phyloP scores from a whole-genome alignment of 2,113 vertebrate species.

The Eurypyga helias region DNA sequence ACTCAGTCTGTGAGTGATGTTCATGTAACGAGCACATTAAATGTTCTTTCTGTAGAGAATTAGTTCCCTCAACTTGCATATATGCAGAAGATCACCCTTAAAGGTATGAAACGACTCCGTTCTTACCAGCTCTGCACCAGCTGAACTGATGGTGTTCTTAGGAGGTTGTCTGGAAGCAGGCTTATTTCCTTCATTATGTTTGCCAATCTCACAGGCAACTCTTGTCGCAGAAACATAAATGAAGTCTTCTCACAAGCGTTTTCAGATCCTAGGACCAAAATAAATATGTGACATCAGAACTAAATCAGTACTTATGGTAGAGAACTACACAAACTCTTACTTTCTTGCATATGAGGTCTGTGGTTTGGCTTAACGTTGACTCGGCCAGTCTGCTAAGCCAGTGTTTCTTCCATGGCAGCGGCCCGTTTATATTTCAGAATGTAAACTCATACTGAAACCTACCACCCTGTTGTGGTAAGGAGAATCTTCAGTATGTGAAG shows the following conservation, averaged over 20 bases:
- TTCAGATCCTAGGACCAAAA: slow-evolving; percentile 83
- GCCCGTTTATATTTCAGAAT: neutral
- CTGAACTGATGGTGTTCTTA: slow-evolving; percentile 91
- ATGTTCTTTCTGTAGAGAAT: neutral
- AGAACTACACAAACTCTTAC: neutral
- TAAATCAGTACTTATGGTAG: neutral
- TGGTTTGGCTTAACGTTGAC: neutral
- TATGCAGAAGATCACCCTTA: neutral
- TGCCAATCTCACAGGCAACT: slow-evolving; percentile 92
- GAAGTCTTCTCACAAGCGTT: slow-evolving; percentile 97
- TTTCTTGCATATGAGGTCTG: neutral
- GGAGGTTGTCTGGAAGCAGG: slow-evolving; percentile 92
- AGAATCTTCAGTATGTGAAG: neutral
- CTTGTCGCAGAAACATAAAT: slow-evolving; percentile 93
- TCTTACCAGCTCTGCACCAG: slow-evolving; percentile 94
- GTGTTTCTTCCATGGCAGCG: neutral
- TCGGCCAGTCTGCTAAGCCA: neutral
- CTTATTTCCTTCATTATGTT: slow-evolving; percentile 99
- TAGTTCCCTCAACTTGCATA: neutral
- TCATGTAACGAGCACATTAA: neutral
- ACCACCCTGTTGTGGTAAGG: rapidly evolving
- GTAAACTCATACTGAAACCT: neutral
- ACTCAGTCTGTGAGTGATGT: neutral
- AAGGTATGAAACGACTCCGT: neutral
- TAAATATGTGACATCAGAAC: neutral